Percentiles rank a stretch among this genome's conserved stretches.
These are phyloP conservation scores for Pocillopora meandrina DNA, from an alignment of 92 coral and sea anemone species.

Conservation along the genomic window DNA sequence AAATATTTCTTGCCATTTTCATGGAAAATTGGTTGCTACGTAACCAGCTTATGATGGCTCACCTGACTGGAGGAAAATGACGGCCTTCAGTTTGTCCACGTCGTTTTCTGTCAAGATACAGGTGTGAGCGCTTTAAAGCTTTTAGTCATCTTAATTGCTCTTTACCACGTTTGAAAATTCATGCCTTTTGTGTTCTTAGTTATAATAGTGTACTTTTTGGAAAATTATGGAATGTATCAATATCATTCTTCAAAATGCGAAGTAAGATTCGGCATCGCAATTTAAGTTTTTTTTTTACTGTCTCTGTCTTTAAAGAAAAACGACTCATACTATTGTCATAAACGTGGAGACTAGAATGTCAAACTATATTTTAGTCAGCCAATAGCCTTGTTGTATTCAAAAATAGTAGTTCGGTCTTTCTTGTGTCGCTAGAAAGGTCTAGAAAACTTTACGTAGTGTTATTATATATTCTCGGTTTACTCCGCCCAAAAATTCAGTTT, in stretches of 20 bases:
- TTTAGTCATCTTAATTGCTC: background rate
- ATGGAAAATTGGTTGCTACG: background rate
- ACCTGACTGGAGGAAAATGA: constrained; percentile 37
- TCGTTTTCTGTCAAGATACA: constrained; percentile 6
- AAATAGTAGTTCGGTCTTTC: too few relatives aligned
- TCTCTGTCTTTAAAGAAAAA: too few relatives aligned
- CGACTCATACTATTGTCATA: too few relatives aligned
- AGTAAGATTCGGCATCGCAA: too few relatives aligned
- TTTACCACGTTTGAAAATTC: background rate
- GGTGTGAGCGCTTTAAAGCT: background rate
- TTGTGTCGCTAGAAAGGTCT: too few relatives aligned
- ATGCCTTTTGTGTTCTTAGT: background rate
- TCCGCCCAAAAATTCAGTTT: too few relatives aligned
- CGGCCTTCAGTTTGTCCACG: constrained; percentile 2
- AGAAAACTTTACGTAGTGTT: too few relatives aligned
- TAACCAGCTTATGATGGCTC: background rate
- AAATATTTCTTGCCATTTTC: background rate
- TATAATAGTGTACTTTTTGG: background rate
- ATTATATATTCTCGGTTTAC: too few relatives aligned
- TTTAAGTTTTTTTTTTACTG: too few relatives aligned
- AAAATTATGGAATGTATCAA: background rate
- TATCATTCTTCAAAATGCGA: background rate
- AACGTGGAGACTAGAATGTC: too few relatives aligned
- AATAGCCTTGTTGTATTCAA: too few relatives aligned
- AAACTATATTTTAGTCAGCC: too few relatives aligned